Conservation (phyloP, 2,888 invertebrate genomes). For the Cerastoderma edule region DNA sequence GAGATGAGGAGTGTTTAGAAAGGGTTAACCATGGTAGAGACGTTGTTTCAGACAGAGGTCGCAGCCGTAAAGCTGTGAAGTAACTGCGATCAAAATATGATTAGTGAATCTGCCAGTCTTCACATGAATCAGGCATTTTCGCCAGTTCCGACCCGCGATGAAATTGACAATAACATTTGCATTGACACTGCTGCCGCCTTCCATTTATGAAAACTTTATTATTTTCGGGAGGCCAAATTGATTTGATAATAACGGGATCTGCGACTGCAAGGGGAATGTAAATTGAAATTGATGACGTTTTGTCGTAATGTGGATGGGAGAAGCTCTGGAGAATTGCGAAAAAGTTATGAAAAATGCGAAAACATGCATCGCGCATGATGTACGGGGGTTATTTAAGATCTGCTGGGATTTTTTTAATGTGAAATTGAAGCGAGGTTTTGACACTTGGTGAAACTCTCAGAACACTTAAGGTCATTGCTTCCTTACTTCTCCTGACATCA, state of each 20-base stretch:
- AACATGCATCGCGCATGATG: conserved; percentile 51
- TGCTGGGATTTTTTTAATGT: conserved; percentile 33
- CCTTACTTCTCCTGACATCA: too few species aligned
- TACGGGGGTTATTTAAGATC: conserved; percentile 47
- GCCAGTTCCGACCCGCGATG: conserved; percentile 49
- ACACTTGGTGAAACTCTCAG: conserved; percentile 31
- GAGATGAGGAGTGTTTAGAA: too few species aligned
- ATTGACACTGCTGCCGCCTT: conserved; percentile 56
- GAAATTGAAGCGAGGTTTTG: conserved; percentile 40
- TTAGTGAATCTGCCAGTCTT: conserved; percentile 54
- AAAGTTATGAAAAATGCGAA: conserved; percentile 56
- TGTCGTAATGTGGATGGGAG: conserved; percentile 45
- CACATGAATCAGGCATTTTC: conserved; percentile 42
- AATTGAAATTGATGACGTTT: conserved; percentile 64
- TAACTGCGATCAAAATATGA: conserved; percentile 39
- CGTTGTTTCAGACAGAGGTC: conserved; percentile 7
- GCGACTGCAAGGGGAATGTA: conserved; percentile 39
- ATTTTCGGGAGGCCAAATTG: conserved; percentile 62
- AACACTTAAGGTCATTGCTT: conserved; percentile 25
- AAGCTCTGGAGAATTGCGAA: conserved; percentile 37
- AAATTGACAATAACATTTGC: conserved; percentile 65
- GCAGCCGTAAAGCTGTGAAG: not conserved
- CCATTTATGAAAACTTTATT: conserved; percentile 65
- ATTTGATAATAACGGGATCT: conserved; percentile 60
- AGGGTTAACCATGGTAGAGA: conserved; percentile 45